Conservation (phyloP, 2,888 invertebrate species). For the Hetaerina titia region DNA sequence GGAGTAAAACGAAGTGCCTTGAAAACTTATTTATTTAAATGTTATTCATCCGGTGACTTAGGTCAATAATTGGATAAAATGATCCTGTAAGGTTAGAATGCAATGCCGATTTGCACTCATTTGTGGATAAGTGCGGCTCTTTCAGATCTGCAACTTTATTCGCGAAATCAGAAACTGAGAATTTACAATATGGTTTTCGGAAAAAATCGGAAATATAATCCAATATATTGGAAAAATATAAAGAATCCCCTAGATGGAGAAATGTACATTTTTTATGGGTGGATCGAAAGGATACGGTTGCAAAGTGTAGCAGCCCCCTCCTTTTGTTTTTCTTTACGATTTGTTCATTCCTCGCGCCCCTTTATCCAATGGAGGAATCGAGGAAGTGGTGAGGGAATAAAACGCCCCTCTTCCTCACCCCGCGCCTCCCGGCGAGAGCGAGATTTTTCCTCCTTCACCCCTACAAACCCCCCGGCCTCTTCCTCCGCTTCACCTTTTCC, state of each 20-base stretch:
- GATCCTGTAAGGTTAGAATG: too few relatives aligned
- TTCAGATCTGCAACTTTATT: too few relatives aligned
- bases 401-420: neutral
- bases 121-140: too few relatives aligned
- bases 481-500: neutral
- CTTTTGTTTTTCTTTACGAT: constrained; percentile 10
- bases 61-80: too few relatives aligned
- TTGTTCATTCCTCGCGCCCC: neutral
- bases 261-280: neutral
- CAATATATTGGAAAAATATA: neutral
- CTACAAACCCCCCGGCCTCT: neutral
- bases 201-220: neutral
- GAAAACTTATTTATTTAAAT: too few relatives aligned
- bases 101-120: too few relatives aligned
- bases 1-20: too few relatives aligned
- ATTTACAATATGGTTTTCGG: neutral
- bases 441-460: neutral
- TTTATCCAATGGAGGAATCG: neutral
- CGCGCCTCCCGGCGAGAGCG: neutral
- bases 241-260: neutral
- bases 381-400: neutral
- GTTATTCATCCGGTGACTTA: too few relatives aligned
- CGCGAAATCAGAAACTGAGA: neutral
- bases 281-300: neutral
- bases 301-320: neutral